These are phyloP conservation scores for Plodia interpunctella DNA, from an alignment of 1,140 invertebrate genomes.

Conservation along the genomic window DNA sequence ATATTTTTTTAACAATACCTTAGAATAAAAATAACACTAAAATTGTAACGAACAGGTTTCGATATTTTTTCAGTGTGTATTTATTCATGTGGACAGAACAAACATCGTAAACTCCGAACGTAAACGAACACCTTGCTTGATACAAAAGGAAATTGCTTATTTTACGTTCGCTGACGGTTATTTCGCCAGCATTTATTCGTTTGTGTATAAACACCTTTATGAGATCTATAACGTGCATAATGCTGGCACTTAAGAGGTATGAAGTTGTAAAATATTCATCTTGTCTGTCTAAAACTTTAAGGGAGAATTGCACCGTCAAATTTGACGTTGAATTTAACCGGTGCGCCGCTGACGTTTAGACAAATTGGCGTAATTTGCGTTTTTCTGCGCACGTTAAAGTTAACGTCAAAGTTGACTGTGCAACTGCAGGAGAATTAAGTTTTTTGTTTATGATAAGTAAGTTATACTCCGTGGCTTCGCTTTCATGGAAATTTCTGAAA, in stretches of 20 bases:
- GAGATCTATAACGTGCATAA: constrained; percentile 20
- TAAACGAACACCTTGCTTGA: constrained; percentile 60
- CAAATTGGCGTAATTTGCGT: too few species aligned
- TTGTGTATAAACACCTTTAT: constrained; percentile 55
- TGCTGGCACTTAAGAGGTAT: constrained; percentile 12
- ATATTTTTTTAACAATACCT: too few species aligned
- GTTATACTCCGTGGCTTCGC: too few species aligned
- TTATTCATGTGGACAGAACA: constrained; percentile 38
- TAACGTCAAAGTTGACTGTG: too few species aligned
- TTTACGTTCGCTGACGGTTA: constrained; percentile 49
- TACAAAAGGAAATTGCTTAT: constrained; percentile 68
- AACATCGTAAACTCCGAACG: constrained; percentile 55
- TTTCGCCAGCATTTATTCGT: constrained; percentile 44
- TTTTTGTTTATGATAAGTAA: too few species aligned
- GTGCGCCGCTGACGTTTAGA: too few species aligned
- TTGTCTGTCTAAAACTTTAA: neutral
- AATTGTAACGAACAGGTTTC: too few species aligned
- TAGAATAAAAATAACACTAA: too few species aligned
- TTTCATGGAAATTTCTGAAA: too few species aligned
- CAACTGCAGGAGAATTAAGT: too few species aligned
- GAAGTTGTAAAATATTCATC: constrained; percentile 7
- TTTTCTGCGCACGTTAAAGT: too few species aligned
- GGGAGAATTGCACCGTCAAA: too few species aligned
- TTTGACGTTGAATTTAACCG: neutral
- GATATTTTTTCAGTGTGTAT: neutral